Conservation (phyloP, 2,888 invertebrate species). For the Seira sanloemensis region DNA sequence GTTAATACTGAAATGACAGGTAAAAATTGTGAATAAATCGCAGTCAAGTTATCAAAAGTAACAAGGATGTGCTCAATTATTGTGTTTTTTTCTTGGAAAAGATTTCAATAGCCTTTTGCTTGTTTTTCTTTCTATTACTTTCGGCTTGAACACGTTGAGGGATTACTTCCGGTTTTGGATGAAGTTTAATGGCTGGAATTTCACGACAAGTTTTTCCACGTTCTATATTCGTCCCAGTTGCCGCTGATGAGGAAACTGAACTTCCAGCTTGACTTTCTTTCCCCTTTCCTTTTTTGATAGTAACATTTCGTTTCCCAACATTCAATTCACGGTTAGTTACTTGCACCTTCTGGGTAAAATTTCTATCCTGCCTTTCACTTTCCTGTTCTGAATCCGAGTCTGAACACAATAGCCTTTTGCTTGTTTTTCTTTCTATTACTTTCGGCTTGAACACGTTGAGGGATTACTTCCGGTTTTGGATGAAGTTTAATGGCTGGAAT, state of each 20-base stretch:
- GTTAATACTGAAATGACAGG: background rate
- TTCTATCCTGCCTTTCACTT: slow-evolving; percentile 29
- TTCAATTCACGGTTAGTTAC: background rate
- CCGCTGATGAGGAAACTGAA: background rate
- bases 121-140: slow-evolving; percentile 81
- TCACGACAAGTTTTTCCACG: too few species aligned
- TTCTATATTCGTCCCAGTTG: background rate
- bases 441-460: slow-evolving; percentile 80
- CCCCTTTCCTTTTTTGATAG: slow-evolving; percentile 1
- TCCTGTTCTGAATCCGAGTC: slow-evolving; percentile 63
- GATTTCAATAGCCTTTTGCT: slow-evolving; percentile 85
- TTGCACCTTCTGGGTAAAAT: background rate
- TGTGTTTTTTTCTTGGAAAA: slow-evolving; percentile 75
- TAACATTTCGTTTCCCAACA: background rate
- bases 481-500: slow-evolving; percentile 29
- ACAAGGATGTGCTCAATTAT: background rate
- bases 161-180: slow-evolving; percentile 79
- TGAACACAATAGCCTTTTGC: slow-evolving; percentile 84
- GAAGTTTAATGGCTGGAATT: slow-evolving; percentile 29
- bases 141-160: slow-evolving; percentile 85
- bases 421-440: slow-evolving; percentile 82
- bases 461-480: slow-evolving; percentile 80
- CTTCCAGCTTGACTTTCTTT: slow-evolving; percentile 21
- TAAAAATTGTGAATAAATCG: background rate
- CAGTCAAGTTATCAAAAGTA: background rate